Evolutionary conservation across 2,797 vertebrate genomes (phyloP).

Genomic region (Acipenser oxyrinchus): DNA sequence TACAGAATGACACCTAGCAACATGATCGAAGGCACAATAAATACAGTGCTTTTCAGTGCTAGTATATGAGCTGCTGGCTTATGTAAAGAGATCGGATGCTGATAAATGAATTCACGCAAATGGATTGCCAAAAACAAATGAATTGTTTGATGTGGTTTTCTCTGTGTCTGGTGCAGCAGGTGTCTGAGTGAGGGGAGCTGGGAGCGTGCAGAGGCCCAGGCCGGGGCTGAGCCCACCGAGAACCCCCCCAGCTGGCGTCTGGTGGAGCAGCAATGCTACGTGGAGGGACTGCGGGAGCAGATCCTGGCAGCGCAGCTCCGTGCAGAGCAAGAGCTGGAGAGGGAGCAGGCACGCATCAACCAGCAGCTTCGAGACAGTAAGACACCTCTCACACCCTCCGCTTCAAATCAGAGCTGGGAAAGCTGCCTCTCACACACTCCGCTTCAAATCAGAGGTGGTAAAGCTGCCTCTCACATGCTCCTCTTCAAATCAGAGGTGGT

Average conservation of each 20-base stretch:
- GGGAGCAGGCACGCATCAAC: slow-evolving; percentile 63
- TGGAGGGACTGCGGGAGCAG: slow-evolving; percentile 70
- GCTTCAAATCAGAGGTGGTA: too few relatives aligned
- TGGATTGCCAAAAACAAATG: too few relatives aligned
- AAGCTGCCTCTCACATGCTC: too few relatives aligned
- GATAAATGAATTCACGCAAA: too few relatives aligned
- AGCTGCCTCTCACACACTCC: too few relatives aligned
- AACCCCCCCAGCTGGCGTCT: slow-evolving; percentile 51
- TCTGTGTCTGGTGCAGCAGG: slow-evolving; percentile 37
- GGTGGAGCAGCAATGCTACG: slow-evolving; percentile 64
- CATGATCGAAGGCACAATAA: too few relatives aligned
- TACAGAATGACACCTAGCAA: too few relatives aligned
- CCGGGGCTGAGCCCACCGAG: slow-evolving; percentile 42
- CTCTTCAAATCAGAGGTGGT: too few relatives aligned
- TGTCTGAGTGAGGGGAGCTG: slow-evolving; percentile 35
- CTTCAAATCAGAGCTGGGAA: too few relatives aligned
- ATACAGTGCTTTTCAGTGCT: too few relatives aligned
- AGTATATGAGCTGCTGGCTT: too few relatives aligned
- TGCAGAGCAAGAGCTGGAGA: slow-evolving; percentile 70
- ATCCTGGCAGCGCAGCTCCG: slow-evolving; percentile 69
- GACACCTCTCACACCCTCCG: slow-evolving; percentile 23
- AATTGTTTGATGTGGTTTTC: not conserved
- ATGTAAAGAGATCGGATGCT: too few relatives aligned
- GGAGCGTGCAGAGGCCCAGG: slow-evolving; percentile 32
- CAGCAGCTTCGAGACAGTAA: slow-evolving; percentile 72